These are phyloP conservation scores for Chascanopsetta lugubris DNA, from an alignment of 2,113 vertebrate species.

Conservation along the genomic window DNA sequence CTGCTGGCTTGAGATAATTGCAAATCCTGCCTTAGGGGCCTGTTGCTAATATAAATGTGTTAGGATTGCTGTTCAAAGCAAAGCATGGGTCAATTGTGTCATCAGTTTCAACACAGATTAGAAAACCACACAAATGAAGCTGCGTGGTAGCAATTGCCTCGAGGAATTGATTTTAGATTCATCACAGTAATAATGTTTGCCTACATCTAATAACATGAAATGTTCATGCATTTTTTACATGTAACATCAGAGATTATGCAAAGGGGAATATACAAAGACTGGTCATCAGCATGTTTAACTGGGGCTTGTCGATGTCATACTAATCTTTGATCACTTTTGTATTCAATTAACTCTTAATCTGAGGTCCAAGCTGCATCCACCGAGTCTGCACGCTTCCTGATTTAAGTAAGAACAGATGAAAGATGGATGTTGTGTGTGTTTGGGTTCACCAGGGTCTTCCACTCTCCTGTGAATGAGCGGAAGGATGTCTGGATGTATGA, in stretches of 20 bases:
- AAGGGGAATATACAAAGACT: background rate
- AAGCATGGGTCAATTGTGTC: background rate
- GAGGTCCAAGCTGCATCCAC: conserved; percentile 7
- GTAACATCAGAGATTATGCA: background rate
- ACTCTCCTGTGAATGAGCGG: conserved; percentile 26
- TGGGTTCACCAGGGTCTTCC: conserved; percentile 5
- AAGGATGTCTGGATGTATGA: conserved; percentile 50
- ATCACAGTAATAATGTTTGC: background rate
- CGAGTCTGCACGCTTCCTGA: conserved; percentile 6
- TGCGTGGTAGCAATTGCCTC: background rate
- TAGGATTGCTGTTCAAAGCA: conserved; percentile 2
- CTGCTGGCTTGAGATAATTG: conserved; percentile 15
- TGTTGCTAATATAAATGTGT: conserved; percentile 8
- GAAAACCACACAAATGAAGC: background rate
- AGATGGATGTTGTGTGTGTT: conserved; percentile 66
- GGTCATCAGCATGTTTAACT: conserved; percentile 15
- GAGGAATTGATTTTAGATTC: background rate
- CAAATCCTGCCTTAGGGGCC: background rate
- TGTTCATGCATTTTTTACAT: background rate
- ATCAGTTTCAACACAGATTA: background rate
- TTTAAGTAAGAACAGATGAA: conserved; percentile 47
- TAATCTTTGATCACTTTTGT: conserved; percentile 10
- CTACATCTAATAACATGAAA: background rate
- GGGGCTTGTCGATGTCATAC: background rate
- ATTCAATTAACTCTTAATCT: conserved; percentile 16